phyloP scores from a whole-genome alignment of 2,888 invertebrate genomes.

The Ferrisia virgata region DNA sequence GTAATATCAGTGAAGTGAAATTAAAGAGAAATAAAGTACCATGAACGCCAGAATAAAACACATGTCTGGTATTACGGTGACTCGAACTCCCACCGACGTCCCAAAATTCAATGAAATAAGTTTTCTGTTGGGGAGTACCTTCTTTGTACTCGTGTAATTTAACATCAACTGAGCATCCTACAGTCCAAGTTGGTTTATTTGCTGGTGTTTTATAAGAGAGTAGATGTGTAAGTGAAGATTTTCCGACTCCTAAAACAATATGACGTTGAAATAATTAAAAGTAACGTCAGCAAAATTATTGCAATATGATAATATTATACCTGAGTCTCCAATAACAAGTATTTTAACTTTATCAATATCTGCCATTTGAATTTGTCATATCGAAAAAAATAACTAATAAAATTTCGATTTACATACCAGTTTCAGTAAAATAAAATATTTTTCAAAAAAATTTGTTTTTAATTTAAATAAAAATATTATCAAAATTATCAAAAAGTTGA shows the following conservation, averaged over 20 bases:
- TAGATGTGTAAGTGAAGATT: conserved; percentile 89
- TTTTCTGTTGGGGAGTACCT: conserved; percentile 85
- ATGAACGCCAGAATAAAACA: conserved; percentile 91
- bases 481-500: background rate
- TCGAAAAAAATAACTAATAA: background rate
- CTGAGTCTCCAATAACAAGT: conserved; percentile 87
- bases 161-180: conserved; percentile 93
- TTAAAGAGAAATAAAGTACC: conserved; percentile 58
- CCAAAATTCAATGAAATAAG: conserved; percentile 93
- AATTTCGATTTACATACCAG: background rate
- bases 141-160: conserved; percentile 93
- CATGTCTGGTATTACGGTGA: conserved; percentile 87
- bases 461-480: background rate
- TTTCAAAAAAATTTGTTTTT: background rate
- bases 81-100: conserved; percentile 94
- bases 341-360: conserved; percentile 87
- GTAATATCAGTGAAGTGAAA: background rate
- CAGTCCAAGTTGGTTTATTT: conserved; percentile 87
- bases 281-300: conserved; percentile 18
- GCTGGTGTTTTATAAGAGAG: conserved; percentile 85
- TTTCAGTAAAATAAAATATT: background rate
- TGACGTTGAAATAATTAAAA: background rate
- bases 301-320: conserved; percentile 55
- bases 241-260: conserved; percentile 80
- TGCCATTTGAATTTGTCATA: conserved; percentile 52